Evolutionary conservation across 2,797 vertebrate species (phyloP), one percentile per base, ranked within the genome.

Genomic region (Pitangus sulphuratus): DNA sequence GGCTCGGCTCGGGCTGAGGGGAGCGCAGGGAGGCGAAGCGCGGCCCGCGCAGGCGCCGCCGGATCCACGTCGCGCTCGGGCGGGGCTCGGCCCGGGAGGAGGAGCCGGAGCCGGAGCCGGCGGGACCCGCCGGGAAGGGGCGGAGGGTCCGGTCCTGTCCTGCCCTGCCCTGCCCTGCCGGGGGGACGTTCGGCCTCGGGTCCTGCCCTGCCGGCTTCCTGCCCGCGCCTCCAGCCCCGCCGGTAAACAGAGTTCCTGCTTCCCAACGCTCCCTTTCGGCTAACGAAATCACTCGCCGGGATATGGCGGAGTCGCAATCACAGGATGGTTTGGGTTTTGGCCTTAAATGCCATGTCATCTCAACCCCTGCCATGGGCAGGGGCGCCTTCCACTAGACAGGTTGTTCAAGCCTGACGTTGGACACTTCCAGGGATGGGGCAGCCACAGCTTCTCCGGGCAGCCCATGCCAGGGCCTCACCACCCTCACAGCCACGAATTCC

Each of bases 21-120:
- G 4, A 44, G 9, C 12, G 53, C 22, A 24, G 22, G 24, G 12
- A 11, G 21, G 15, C 16, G 42, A 25, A 21, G 15, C 16, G 30
- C 37, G 9, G 37, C 26, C 26, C 47, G 37, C 93, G 91, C 86
- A 75, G 65, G 95, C 93, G 82, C 78, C 1, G 11, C 69, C 21
- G 31, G 37, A 28, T 95, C 94, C 95, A 94, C 95, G 95, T 96
- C 94, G 92, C 85, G 64, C 7, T 31, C 30, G 30, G 3, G 39
- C 6, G 66, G 4, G 10, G 53, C 5, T 11, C 76, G 39, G 35
- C 57, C 35, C 17, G 25, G 37, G n/a, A 26, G 57, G 57, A 8
- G 57, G 57, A 7, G 57, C 35, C 6, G 57, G 25, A 18, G 24
- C 24, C 14, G 44, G 35, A 35, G 35, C 35, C 7, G 35, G 18